phyloP scores from a whole-genome alignment of 2,113 vertebrate genomes.

The Polypterus senegalus region DNA sequence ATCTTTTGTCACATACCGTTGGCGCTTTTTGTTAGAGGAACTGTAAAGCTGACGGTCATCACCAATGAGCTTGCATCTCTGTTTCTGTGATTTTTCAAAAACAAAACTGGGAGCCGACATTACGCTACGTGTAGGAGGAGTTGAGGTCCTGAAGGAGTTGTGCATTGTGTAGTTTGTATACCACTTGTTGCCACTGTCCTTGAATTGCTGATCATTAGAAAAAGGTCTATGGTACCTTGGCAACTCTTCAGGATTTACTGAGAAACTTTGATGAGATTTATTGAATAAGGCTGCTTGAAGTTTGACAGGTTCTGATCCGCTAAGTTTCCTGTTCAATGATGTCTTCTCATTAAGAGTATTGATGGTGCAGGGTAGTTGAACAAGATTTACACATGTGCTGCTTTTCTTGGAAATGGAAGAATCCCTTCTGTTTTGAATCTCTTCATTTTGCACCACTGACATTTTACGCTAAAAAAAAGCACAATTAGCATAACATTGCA shows the following conservation, averaged over 20 bases:
- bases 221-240: slow-evolving; percentile 16
- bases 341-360: background rate
- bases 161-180: slow-evolving; percentile 25
- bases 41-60: slow-evolving; percentile 31
- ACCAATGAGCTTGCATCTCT: slow-evolving; percentile 53
- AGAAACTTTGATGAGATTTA: slow-evolving; percentile 18
- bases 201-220: background rate
- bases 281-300: background rate
- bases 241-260: slow-evolving; percentile 21
- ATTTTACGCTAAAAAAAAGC: slow-evolving; percentile 24
- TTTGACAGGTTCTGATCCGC: slow-evolving; percentile 7
- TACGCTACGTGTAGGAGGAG: slow-evolving; percentile 9
- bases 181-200: slow-evolving; percentile 1
- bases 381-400: slow-evolving; percentile 20
- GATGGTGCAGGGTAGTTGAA: background rate
- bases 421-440: background rate
- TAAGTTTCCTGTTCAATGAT: slow-evolving; percentile 13
- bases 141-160: slow-evolving; percentile 3
- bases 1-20: slow-evolving; percentile 63
- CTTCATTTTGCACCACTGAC: background rate
- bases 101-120: background rate
- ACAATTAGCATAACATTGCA: too few relatives aligned
- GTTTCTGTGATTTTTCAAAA: slow-evolving; percentile 28
- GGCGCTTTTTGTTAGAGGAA: slow-evolving; percentile 37
- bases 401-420: slow-evolving; percentile 23